Evolutionary conservation across 2,888 invertebrate species (phyloP), one percentile per base, ranked within the genome.

Genomic region (Drosophila robusta): DNA sequence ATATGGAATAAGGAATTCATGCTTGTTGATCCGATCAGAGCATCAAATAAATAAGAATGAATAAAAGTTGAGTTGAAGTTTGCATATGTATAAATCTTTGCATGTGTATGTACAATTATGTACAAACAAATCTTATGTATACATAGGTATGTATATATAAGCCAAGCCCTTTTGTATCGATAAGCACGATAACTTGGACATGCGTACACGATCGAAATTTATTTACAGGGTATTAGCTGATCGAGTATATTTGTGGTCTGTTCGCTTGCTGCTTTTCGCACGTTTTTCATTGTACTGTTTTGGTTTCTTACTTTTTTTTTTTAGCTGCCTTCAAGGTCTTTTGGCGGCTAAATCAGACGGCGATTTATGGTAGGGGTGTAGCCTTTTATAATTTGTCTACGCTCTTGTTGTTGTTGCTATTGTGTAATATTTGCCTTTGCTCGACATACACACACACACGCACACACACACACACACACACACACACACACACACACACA

Each of bases 291-390:
- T 29, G 8, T 29, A 2, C 3, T 29, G 8, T 29, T 29, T 9
- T 29, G 8, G 1, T 9, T 9, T 29, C 18, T 18, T 1, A 18
- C 9, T 29, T 29, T 32, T 32, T 34, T 32, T 36, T 47, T 54
- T 14, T 36, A 29, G 16, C 29, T 9, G 32, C 18, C 52, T 61
- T 72, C 76, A 76, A 76, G 76, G 76, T 63, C 76, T 77, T 61
- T 45, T 46, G 51, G 51, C 58, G 34, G 78, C 61, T 11, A 47
- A 58, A 62, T 44, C 49, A 39, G 60, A 55, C 54, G 9, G 34
- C 55, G 41, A 63, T 42, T 63, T 63, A 42, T 63, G 34, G 14
- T 24, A 46, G 55, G 74, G 78, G 81, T 69, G 78, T 80, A 51
- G 52, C 62, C 78, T 51, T 47, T 69, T 73, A 58, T 77, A 80